Evolutionary conservation across 2,113 vertebrate genomes (phyloP).

Genomic region (Colinus virginianus): DNA sequence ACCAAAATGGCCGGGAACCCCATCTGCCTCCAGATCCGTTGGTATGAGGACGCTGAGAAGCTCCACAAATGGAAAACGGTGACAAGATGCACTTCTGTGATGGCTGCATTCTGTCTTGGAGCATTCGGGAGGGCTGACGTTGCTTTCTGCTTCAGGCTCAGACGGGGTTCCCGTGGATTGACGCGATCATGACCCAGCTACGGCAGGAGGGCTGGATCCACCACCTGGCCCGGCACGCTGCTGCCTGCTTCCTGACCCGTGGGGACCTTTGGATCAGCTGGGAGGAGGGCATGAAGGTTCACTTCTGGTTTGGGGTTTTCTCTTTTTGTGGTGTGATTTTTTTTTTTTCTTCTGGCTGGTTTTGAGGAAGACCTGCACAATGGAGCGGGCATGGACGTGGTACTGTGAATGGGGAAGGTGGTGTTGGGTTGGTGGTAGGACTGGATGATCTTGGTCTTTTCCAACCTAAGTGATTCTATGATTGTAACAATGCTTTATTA

Average conservation of each 20-base stretch:
- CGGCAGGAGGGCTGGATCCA: conserved; percentile 97
- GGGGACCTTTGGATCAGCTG: conserved; percentile 97
- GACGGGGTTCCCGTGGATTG: conserved; percentile 96
- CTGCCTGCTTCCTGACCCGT: conserved; percentile 92
- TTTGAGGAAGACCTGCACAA: not conserved
- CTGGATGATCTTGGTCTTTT: no score
- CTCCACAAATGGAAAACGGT: conserved; percentile 69
- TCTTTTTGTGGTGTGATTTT: not conserved
- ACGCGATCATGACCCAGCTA: conserved; percentile 96
- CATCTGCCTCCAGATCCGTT: conserved; percentile 93
- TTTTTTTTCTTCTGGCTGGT: not conserved
- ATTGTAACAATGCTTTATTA: not conserved
- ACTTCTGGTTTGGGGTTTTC: not conserved
- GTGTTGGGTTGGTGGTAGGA: no score
- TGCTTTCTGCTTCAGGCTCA: conserved; percentile 69
- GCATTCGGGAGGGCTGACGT: conserved; percentile 80
- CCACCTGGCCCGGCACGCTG: conserved; percentile 92
- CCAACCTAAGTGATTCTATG: no score
- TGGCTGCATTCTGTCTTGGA: not conserved
- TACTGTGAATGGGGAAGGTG: no score
- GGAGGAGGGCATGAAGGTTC: conserved; percentile 96
- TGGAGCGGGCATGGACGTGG: not conserved
- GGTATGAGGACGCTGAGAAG: conserved; percentile 84
- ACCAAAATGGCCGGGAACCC: conserved; percentile 95
- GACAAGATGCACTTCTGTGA: not conserved